Evolutionary conservation across 2,888 invertebrate species (phyloP).

Genomic region (Leistus spinibarbis): DNA sequence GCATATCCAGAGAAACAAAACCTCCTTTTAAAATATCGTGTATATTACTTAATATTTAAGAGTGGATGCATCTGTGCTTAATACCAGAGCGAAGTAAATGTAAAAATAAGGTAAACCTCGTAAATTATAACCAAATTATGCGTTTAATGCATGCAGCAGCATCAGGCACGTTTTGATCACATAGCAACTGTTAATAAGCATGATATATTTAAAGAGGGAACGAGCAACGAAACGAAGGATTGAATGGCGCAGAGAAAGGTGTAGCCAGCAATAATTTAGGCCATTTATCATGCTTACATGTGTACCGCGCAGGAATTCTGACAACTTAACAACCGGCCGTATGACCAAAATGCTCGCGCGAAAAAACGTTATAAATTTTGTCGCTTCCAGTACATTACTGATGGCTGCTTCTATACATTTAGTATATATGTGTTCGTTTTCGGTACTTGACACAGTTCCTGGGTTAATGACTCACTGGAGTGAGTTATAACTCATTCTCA

Average conservation of each 20-base stretch:
- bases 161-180: background rate
- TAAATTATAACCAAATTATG: background rate
- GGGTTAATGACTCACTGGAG: background rate
- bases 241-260: conserved; percentile 24
- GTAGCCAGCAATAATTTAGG: conserved; percentile 38
- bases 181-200: background rate
- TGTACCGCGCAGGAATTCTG: conserved; percentile 33
- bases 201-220: background rate
- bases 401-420: background rate
- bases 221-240: background rate
- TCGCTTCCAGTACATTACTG: background rate
- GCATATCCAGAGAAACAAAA: too few relatives aligned
- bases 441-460: conserved; percentile 19
- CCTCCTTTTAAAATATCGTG: too few relatives aligned
- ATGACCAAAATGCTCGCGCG: conserved; percentile 22
- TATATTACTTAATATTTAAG: too few relatives aligned
- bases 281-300: conserved; percentile 39
- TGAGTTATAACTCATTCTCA: conserved; percentile 19
- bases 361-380: conserved; percentile 38
- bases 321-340: conserved; percentile 35
- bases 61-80: too few relatives aligned
- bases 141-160: background rate
- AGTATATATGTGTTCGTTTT: conserved; percentile 27
- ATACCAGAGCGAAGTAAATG: too few relatives aligned
- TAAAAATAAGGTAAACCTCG: background rate